phyloP scores from a whole-genome alignment of 2,113 vertebrate species.

The Ancistrus triradiatus region DNA sequence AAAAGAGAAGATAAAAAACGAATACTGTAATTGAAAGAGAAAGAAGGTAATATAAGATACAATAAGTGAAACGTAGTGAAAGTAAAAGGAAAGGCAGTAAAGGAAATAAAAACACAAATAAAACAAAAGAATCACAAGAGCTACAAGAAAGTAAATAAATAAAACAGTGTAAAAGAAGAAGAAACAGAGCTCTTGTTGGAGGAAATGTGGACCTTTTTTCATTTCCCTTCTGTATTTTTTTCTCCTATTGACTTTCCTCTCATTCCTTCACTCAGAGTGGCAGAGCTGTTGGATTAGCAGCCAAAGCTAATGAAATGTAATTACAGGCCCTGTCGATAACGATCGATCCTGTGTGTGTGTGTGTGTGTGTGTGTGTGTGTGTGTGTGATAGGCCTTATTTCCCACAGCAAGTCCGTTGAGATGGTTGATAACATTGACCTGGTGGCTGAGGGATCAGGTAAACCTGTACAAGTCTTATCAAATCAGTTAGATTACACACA shows the following conservation, averaged over 20 bases:
- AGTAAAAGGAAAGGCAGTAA: background rate
- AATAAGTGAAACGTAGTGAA: background rate
- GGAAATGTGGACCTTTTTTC: background rate
- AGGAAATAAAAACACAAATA: background rate
- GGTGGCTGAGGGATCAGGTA: slow-evolving; percentile 41
- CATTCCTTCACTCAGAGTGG: slow-evolving; percentile 33
- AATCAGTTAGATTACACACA: slow-evolving; percentile 42
- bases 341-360: slow-evolving; percentile 56
- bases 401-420: slow-evolving; percentile 32
- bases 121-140: too few species aligned
- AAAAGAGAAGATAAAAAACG: background rate
- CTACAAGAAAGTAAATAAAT: background rate
- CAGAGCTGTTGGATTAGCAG: slow-evolving; percentile 49
- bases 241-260: slow-evolving; percentile 28
- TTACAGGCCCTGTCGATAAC: slow-evolving; percentile 63
- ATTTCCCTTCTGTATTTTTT: slow-evolving; percentile 13
- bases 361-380: slow-evolving; percentile 26
- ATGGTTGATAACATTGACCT: slow-evolving; percentile 50
- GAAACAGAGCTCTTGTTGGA: background rate
- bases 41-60: background rate
- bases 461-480: slow-evolving; percentile 46
- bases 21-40: too few species aligned
- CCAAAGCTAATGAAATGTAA: slow-evolving; percentile 65
- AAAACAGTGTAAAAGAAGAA: background rate
- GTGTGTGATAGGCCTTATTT: slow-evolving; percentile 43